Conservation (phyloP, 2,113 vertebrate species). For the Osmerus mordax region DNA sequence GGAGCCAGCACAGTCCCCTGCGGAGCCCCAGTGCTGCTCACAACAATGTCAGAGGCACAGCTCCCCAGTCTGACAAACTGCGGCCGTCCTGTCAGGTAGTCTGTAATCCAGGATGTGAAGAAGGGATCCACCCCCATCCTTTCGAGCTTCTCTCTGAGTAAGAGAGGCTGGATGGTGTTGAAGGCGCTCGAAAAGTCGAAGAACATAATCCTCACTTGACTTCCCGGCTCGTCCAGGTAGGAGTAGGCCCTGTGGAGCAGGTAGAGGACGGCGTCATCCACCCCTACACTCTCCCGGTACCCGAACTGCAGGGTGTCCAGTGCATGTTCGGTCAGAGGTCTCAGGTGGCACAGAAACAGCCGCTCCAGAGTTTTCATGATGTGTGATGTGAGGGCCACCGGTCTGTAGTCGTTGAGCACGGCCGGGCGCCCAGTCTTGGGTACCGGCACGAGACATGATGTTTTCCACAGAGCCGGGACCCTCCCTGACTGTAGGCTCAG, state of each 20-base stretch:
- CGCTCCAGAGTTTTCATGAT: constrained; percentile 7
- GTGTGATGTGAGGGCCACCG: too few relatives aligned
- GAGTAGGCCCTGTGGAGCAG: constrained; percentile 2
- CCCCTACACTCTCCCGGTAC: not conserved
- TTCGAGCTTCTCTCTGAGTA: not conserved
- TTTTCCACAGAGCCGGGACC: too few relatives aligned
- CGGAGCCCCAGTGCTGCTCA: too few relatives aligned
- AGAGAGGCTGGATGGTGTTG: constrained; percentile 7
- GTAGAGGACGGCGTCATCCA: constrained; percentile 9
- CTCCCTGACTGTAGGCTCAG: not conserved
- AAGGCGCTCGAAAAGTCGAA: not conserved
- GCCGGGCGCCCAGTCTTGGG: too few relatives aligned
- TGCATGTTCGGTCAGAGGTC: not conserved
- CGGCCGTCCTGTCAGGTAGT: not conserved
- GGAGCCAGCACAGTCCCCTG: not conserved
- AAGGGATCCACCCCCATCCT: not conserved
- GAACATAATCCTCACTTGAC: not conserved
- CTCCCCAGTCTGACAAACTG: too few relatives aligned
- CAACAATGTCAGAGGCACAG: too few relatives aligned
- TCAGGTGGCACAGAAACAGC: constrained; percentile 1
- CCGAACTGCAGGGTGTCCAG: constrained; percentile 7
- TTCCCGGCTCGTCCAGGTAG: not conserved
- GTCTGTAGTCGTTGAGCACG: too few relatives aligned
- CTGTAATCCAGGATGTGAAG: not conserved
- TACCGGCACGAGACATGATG: too few relatives aligned